A percentile compares a stretch with the other conserved stretches of the same genome.
These are phyloP conservation scores for Resseliella maxima DNA, from an alignment of 2,888 invertebrate genomes.

Conservation along the genomic window DNA sequence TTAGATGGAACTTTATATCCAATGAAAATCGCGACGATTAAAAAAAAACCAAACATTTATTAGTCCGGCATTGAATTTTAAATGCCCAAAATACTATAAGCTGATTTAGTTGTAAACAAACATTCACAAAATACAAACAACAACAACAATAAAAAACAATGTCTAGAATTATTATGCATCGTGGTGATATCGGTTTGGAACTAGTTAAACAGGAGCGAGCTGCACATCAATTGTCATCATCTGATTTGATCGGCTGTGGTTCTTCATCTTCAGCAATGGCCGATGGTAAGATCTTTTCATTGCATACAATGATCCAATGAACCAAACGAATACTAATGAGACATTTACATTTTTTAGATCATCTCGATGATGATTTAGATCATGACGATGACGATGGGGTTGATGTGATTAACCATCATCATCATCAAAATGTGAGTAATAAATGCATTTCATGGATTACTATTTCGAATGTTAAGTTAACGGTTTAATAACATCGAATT, in stretches of 20 bases:
- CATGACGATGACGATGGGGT: slow-evolving; percentile 53
- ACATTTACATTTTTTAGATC: too few relatives aligned
- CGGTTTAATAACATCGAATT: slow-evolving; percentile 57
- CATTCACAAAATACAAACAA: not conserved
- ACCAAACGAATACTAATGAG: too few relatives aligned
- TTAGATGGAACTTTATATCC: not conserved
- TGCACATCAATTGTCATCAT: slow-evolving; percentile 56
- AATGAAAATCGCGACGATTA: not conserved
- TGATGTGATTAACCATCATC: slow-evolving; percentile 57
- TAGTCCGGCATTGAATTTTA: slow-evolving; percentile 6
- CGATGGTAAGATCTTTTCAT: not conserved
- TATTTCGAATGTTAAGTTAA: not conserved
- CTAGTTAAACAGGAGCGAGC: slow-evolving; percentile 60
- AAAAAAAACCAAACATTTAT: not conserved
- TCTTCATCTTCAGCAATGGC: slow-evolving; percentile 59
- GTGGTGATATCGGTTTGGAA: slow-evolving; percentile 59
- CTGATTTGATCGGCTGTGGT: slow-evolving; percentile 59
- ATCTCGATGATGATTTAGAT: slow-evolving; percentile 59
- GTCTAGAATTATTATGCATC: slow-evolving; percentile 56
- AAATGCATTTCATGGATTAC: not conserved
- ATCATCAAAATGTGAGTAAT: slow-evolving; percentile 56
- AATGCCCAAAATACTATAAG: slow-evolving; percentile 2
- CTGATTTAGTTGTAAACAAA: not conserved
- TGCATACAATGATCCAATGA: too few relatives aligned
- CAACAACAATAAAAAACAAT: not conserved